Evolutionary conservation across 2,113 vertebrate genomes (phyloP), one percentile per base, ranked within the genome.

Genomic region (Ceratotherium simum): DNA sequence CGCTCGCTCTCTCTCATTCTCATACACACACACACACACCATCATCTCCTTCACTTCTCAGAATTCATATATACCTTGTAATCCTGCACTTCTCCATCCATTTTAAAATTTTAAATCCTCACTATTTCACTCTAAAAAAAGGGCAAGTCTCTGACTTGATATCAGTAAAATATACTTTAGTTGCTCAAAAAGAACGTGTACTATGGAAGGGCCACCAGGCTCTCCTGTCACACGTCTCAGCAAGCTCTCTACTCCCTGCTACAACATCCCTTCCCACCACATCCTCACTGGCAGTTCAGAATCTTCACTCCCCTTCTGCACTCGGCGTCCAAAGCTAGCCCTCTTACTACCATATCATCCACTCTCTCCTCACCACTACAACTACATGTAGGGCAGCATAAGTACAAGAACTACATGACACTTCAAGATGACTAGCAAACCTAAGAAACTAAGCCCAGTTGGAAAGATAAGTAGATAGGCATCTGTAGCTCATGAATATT

Each of bases 401-500:
- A 83, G 6, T 33, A 78, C 25, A 83, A 95, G 91, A 90, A 84
- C 65, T 39, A 8, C 16, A 18, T 39, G 11, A 65, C 60, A 39
- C n/a, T 69, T 92, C 56, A 86, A 65, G 29, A 60, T 21, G 31
- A 84, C 88, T 42, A 67, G 33, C 70, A 79, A 81, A 90, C 78
- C 90, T 80, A 83, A 94, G 88, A 70, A 84, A 75, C 60, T 23
- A 86, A 81, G 48, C 73, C 56, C 56, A 51, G 23, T 13, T 64
- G 62, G 29, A 69, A 83, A 87, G 31, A 62, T 42, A 82, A 75
- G 39, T 11, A 83, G 42, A 83, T 5, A 54, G 29, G 36, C 39
- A 80, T 31, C 84, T 80, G 29, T 7, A 97, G 54, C 33, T 76
- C 87, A 86, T 78, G 14, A 94, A 90, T 60, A 81, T 39, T 93